These are phyloP conservation scores for Willisornis vidua DNA, from an alignment of 2,113 vertebrate genomes.

Conservation along the genomic window DNA sequence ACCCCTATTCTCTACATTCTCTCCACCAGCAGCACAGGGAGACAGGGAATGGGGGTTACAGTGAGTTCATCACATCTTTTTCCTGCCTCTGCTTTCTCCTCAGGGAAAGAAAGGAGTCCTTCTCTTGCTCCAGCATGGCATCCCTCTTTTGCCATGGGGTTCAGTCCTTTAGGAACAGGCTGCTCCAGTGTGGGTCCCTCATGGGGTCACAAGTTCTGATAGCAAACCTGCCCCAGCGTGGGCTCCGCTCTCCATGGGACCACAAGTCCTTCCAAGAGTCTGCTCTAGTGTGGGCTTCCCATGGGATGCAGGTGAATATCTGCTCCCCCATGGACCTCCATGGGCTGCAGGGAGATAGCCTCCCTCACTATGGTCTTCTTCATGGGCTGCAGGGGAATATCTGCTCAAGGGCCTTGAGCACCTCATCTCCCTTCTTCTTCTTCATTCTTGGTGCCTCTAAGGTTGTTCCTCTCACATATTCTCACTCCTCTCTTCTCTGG, in stretches of 20 bases:
- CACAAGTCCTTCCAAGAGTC: not conserved
- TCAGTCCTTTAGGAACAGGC: not conserved
- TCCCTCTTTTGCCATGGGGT: not conserved
- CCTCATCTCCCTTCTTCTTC: not conserved
- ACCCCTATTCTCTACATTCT: not conserved
- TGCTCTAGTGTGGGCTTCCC: not conserved
- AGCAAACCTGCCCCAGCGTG: not conserved
- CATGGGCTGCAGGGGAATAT: not conserved
- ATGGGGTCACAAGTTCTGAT: not conserved
- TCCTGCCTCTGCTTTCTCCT: not conserved
- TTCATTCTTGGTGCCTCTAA: not conserved
- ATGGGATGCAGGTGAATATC: not conserved
- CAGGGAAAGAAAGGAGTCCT: not conserved
- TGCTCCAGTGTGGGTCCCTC: fast-evolving
- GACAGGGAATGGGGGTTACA: not conserved
- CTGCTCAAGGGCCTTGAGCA: not conserved
- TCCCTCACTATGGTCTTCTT: not conserved
- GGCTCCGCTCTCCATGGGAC: not conserved
- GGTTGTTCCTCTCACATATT: not conserved
- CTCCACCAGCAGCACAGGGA: not conserved
- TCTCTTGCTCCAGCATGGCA: not conserved
- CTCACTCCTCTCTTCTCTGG: not conserved
- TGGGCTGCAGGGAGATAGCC: not conserved
- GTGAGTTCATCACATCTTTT: not conserved
- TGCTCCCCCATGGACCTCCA: not conserved